A percentile compares a stretch with the other conserved stretches of the same genome.
Evolutionary conservation across 2,113 vertebrate species (phyloP).

Genomic region (Elephas maximus): DNA sequence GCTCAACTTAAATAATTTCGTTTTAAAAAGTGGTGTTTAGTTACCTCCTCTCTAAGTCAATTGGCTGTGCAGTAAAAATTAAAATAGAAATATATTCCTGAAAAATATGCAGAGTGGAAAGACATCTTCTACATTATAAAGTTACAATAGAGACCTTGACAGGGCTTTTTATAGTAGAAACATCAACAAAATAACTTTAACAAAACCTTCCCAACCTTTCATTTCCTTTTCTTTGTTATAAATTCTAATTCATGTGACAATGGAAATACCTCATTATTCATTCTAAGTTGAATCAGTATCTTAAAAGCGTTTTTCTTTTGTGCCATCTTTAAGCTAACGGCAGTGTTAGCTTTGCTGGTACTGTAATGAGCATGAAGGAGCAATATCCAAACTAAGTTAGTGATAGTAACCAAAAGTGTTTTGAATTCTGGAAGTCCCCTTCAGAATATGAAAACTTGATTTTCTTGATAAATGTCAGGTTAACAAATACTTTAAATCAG

Average conservation of each 20-base stretch:
- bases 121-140: constrained; percentile 45
- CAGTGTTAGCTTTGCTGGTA: background rate
- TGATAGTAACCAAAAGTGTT: background rate
- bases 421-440: background rate
- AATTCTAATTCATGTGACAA: constrained; percentile 61
- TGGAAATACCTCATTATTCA: constrained; percentile 69
- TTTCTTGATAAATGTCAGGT: background rate
- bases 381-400: constrained; percentile 42
- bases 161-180: constrained; percentile 71
- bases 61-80: constrained; percentile 67
- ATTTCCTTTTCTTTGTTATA: constrained; percentile 66
- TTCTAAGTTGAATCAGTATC: constrained; percentile 55
- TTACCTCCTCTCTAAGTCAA: constrained; percentile 44
- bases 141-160: constrained; percentile 58
- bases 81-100: constrained; percentile 66
- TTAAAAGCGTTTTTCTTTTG: constrained; percentile 47
- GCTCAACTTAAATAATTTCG: constrained; percentile 58
- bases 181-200: constrained; percentile 68
- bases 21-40: constrained; percentile 52
- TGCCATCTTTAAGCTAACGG: background rate
- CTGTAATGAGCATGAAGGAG: background rate
- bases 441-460: background rate
- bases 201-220: constrained; percentile 60
- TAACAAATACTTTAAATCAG: constrained; percentile 37
- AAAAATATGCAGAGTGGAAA: constrained; percentile 56